Evolutionary conservation across 2,797 vertebrate species (phyloP).

Genomic region (Gymnothorax javanicus): DNA sequence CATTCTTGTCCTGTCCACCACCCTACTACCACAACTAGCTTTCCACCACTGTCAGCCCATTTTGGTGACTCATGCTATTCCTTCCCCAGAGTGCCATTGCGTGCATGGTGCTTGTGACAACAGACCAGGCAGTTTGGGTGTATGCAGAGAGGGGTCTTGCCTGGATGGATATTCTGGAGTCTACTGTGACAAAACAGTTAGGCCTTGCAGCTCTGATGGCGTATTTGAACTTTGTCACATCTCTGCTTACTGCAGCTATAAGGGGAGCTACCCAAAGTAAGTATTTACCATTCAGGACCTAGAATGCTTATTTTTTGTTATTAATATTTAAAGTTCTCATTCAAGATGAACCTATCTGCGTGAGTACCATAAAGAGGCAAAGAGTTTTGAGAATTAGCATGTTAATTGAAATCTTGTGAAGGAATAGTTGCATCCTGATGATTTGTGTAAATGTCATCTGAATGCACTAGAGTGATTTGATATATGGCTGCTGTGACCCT

Average conservation of each 20-base stretch:
- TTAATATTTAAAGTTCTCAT: not conserved
- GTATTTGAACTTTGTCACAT: conserved; percentile 82
- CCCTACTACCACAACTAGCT: not conserved
- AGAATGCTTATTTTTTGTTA: not conserved
- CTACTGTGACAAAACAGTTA: conserved; percentile 72
- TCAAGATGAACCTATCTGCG: not conserved
- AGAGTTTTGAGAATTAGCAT: not conserved
- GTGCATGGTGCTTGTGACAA: conserved; percentile 92
- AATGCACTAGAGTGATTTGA: not conserved
- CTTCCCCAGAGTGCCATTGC: conserved; percentile 82
- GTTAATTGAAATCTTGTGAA: not conserved
- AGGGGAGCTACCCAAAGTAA: not conserved
- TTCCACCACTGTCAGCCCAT: not conserved
- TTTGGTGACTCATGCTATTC: not conserved
- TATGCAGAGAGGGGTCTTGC: conserved; percentile 83
- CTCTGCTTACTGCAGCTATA: conserved; percentile 77
- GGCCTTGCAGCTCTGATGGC: conserved; percentile 60
- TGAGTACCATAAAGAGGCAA: not conserved
- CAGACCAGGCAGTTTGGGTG: conserved; percentile 81
- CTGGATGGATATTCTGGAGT: conserved; percentile 78
- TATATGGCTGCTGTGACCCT: not conserved
- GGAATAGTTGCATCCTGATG: not conserved
- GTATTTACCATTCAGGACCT: not conserved
- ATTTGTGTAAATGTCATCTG: not conserved
- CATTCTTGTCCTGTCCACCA: not conserved